phyloP scores from a whole-genome alignment of 1,140 invertebrate genomes.

The Caerostris darwini region DNA sequence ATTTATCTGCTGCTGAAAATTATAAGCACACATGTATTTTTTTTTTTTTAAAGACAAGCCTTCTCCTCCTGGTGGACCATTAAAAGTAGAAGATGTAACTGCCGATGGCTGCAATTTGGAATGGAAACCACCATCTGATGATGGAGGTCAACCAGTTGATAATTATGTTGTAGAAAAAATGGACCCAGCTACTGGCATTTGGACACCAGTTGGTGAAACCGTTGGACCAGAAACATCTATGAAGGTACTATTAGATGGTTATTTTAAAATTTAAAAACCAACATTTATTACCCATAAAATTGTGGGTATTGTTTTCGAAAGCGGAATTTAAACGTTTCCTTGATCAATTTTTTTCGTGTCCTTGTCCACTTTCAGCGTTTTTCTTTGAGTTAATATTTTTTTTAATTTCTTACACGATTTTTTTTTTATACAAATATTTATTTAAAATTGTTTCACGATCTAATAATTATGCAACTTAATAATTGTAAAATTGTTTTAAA shows the following conservation, averaged over 20 bases:
- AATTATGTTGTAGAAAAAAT: constrained; percentile 96
- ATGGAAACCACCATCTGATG: constrained; percentile 91
- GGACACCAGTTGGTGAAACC: constrained; percentile 89
- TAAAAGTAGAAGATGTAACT: constrained; percentile 88
- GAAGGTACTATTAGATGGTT: constrained; percentile 82
- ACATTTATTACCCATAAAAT: no score
- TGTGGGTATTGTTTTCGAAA: neutral
- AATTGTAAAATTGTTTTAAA: no score
- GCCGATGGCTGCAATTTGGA: constrained; percentile 84
- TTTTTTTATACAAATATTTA: no score
- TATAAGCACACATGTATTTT: neutral
- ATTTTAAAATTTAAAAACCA: neutral
- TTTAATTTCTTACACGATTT: no score
- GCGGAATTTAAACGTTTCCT: no score
- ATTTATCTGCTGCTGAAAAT: no score
- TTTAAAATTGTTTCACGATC: no score
- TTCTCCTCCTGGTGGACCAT: constrained; percentile 92
- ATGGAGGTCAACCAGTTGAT: constrained; percentile 95
- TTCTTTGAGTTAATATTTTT: no score
- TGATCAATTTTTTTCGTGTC: no score
- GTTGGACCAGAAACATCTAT: constrained; percentile 86
- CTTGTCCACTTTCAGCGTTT: no score
- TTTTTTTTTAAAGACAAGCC: constrained; percentile 87
- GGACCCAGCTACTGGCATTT: constrained; percentile 83
- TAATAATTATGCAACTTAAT: no score